Base-by-base conservation (phyloP, 1,140 invertebrate species). In the Drosophila willistoni region DNA sequence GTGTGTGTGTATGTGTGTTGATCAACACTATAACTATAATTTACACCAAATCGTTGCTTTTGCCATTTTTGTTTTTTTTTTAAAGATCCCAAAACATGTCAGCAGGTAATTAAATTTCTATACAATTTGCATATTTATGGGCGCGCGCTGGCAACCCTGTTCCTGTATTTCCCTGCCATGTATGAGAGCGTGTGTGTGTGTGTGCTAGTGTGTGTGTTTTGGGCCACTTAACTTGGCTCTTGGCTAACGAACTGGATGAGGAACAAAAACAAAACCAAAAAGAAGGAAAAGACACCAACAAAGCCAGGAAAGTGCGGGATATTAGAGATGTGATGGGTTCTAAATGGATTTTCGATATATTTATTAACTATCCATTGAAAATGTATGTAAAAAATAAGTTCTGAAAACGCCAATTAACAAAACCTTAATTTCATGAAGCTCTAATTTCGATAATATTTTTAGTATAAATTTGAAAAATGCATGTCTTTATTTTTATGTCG, bases 51-150 rank as follows among this genome's bases (percentile, higher is more conserved):
- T 19, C 19, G 61, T 33, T 33, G 12, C 69, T 36, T 29, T 56
- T 82, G 71, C 44, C 63, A 64, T 65, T 68, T 84, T 75, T 42
- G n/a, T n/a, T n/a, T n/a, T n/a, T n/a, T n/a, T 44, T 44, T 29
- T 29, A 4, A 64, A 71, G 55, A 77, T 60, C 44, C 44, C 55
- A 36, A 74, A 83, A 61, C 67, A 82, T 82, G 80, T 82, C 80
- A 82, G 75, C 80, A 82, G 79, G 71, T 82, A 83, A 83, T 82
- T 82, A 83, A 82, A 47, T 79, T 79, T 83, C 64, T 63, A 79
- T 83, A 75, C 51, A 72, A 79, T 83, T 83, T 83, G 80, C 75
- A 83, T 82, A 82, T 83, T 77, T 69, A 67, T 62, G 75, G 79
- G 79, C 73, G 79, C 73, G 79, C 74, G 60, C 65, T 70, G 73